These are phyloP conservation scores for Poecilia gillii DNA, from an alignment of 2,797 vertebrate species.

Conservation along the genomic window DNA sequence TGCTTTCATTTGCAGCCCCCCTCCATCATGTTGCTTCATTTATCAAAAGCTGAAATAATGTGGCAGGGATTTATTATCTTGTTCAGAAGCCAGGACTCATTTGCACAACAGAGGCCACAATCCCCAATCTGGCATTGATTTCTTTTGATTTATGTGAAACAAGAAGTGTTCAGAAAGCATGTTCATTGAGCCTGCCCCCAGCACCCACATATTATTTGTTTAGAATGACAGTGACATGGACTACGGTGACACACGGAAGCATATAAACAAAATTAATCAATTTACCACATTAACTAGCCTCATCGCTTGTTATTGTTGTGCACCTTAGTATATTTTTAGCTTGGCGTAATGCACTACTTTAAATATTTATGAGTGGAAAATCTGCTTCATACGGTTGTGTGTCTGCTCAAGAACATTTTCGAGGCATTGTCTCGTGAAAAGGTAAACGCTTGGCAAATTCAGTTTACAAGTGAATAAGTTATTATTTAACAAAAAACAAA, in stretches of 20 bases:
- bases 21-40: constrained; percentile 54
- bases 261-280: constrained; percentile 42
- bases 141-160: constrained; percentile 79
- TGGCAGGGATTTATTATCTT: constrained; percentile 77
- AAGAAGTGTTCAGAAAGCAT: constrained; percentile 62
- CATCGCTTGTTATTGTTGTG: not conserved
- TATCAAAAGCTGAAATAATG: constrained; percentile 79
- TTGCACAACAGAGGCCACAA: constrained; percentile 81
- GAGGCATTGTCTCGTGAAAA: not conserved
- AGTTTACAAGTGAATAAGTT: not conserved
- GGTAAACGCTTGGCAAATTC: not conserved
- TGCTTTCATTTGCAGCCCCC: constrained; percentile 30
- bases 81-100: constrained; percentile 76
- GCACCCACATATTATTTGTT: constrained; percentile 61
- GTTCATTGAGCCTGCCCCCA: constrained; percentile 64
- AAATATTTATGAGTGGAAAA: constrained; percentile 7
- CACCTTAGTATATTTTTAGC: constrained; percentile 1
- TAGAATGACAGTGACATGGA: constrained; percentile 61
- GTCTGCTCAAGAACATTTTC: not conserved
- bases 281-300: not conserved
- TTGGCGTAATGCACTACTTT: not conserved
- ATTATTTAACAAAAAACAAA: not conserved
- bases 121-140: constrained; percentile 79
- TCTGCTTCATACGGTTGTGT: not conserved
- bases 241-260: constrained; percentile 65